phyloP scores from a whole-genome alignment of 2,113 vertebrate species.

The Nematolebias whitei region DNA sequence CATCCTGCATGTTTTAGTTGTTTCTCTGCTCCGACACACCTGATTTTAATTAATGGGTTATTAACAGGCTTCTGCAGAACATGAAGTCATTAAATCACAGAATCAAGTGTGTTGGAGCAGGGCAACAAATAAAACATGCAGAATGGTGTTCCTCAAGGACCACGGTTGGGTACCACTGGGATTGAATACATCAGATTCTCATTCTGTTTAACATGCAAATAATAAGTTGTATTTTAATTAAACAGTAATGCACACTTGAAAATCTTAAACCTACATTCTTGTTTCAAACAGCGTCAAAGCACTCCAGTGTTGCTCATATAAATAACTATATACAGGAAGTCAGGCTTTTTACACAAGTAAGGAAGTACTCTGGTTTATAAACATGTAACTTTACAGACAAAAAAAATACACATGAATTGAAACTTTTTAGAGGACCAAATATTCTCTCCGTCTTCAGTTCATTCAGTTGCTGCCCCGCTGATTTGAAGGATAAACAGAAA shows the following conservation, averaged over 20 bases:
- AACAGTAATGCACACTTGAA: not conserved
- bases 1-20: too few relatives aligned
- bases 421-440: not conserved
- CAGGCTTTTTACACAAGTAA: not conserved
- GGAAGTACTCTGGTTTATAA: not conserved
- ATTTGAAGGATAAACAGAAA: conserved; percentile 92
- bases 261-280: conserved; percentile 8
- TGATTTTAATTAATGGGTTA: too few relatives aligned
- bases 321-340: conserved; percentile 14
- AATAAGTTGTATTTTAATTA: conserved; percentile 9
- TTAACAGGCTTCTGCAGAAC: too few relatives aligned
- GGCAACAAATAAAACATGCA: too few relatives aligned
- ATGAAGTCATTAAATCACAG: too few relatives aligned
- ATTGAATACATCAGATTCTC: conserved; percentile 1
- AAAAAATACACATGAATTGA: not conserved
- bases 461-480: conserved; percentile 76
- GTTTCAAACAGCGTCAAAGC: conserved; percentile 41
- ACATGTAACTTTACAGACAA: conserved; percentile 4
- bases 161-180: too few relatives aligned
- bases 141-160: too few relatives aligned
- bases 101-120: too few relatives aligned
- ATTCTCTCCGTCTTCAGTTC: not conserved
- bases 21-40: too few relatives aligned
- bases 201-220: not conserved
- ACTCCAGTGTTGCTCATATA: conserved; percentile 36